phyloP scores from a whole-genome alignment of 2,888 invertebrate genomes.

The Incurvaria masculella region DNA sequence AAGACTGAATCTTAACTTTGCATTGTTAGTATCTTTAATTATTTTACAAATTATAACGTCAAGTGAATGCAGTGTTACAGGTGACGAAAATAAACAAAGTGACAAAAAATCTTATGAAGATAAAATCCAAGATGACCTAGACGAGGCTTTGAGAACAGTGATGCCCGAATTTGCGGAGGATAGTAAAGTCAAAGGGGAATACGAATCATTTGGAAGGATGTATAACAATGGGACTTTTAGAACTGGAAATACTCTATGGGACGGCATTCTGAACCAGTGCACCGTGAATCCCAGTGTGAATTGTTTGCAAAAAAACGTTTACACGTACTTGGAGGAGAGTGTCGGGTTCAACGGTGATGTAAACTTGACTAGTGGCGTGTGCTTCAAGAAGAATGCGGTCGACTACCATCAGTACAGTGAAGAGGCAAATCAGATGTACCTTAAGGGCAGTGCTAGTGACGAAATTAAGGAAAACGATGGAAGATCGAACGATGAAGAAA shows the following conservation, averaged over 20 bases:
- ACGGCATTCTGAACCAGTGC: slow-evolving; percentile 69
- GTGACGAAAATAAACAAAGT: neutral
- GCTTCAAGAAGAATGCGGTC: slow-evolving; percentile 62
- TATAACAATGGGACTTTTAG: slow-evolving; percentile 47
- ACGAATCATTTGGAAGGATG: slow-evolving; percentile 33
- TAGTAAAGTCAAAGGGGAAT: slow-evolving; percentile 20
- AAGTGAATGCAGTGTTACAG: neutral
- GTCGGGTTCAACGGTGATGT: slow-evolving; percentile 63
- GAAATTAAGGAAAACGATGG: slow-evolving; percentile 19
- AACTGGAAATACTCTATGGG: slow-evolving; percentile 69
- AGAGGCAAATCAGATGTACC: slow-evolving; percentile 50
- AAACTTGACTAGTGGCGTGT: slow-evolving; percentile 61
- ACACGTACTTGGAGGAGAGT: slow-evolving; percentile 66
- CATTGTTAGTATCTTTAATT: neutral
- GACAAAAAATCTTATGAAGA: neutral
- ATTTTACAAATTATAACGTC: neutral
- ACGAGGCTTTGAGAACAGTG: neutral
- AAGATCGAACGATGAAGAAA: slow-evolving; percentile 27
- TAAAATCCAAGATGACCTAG: neutral
- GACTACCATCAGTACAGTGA: slow-evolving; percentile 54
- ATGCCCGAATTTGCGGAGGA: neutral
- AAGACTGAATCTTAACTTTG: too few species aligned
- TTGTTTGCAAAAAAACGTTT: slow-evolving; percentile 76
- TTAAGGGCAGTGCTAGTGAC: slow-evolving; percentile 33
- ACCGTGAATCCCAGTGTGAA: slow-evolving; percentile 61